phyloP scores from a whole-genome alignment of 30 jellyfish, hydroid and myxozoan species.

The Rhopilema esculentum region DNA sequence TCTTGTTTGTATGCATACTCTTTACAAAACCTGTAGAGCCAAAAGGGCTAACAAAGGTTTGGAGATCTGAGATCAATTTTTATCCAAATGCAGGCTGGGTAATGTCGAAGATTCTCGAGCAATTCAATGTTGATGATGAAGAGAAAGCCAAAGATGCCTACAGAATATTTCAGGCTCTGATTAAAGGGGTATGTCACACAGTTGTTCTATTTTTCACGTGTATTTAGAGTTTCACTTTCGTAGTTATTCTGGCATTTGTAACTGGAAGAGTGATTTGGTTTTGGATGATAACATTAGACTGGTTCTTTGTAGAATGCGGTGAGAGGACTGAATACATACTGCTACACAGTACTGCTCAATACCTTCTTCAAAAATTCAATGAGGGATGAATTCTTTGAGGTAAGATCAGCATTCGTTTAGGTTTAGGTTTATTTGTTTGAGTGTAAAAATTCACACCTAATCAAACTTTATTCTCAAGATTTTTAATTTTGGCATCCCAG shows the following conservation, averaged over 20 bases:
- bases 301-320: slow-evolving; percentile 33
- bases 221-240: too few species aligned
- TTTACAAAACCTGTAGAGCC: too few species aligned
- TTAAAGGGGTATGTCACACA: slow-evolving; percentile 29
- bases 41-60: too few species aligned
- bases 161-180: slow-evolving; percentile 26
- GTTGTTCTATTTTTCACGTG: not conserved
- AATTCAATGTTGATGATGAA: slow-evolving; percentile 35
- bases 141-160: slow-evolving; percentile 51
- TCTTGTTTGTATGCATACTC: too few species aligned
- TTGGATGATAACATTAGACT: not conserved
- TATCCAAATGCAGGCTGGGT: slow-evolving; percentile 39
- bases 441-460: too few species aligned
- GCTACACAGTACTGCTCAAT: slow-evolving; percentile 60
- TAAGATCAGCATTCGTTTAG: not conserved
- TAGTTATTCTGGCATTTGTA: too few species aligned
- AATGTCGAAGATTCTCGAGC: slow-evolving; percentile 45
- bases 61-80: too few species aligned
- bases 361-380: slow-evolving; percentile 54
- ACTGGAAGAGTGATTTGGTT: not conserved
- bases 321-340: slow-evolving; percentile 49
- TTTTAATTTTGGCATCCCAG: too few species aligned
- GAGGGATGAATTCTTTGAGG: slow-evolving; percentile 78
- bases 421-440: not conserved
- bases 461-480: too few species aligned